Evolutionary conservation across 1,140 invertebrate genomes (phyloP), one percentile per base, ranked within the genome.

Genomic region (Hestina assimilis): DNA sequence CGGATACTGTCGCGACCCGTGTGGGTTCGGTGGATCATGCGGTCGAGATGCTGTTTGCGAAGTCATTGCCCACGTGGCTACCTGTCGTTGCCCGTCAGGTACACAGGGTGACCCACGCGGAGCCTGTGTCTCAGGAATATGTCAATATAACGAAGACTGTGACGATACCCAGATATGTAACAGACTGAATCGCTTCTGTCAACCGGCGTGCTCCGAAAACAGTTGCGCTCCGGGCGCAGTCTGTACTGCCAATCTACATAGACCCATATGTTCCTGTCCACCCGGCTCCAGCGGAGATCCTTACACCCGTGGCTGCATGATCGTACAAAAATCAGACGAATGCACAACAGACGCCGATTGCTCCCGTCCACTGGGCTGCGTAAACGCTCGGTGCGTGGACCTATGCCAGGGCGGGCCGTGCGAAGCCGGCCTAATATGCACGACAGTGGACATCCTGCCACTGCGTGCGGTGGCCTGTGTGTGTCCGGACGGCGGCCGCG

Each of bases 121-220:
- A 0, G 92, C 94, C n/a, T 97, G 96, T 73, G 93, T 97, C 26
- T 92, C 93, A 6, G 94, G 94, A 2, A 91, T 94, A 24, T 97
- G 96, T 70, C 94, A 95, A 66, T 96, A 95, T 69, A 96, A 97
- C 73, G 95, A 96, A 72, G 96, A 97, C 63, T 98, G 96, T 69
- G 93, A 94, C 4, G 92, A 95, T 75, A 92, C 95, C 54, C 95
- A 97, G 82, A 92, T 94, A 17, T 97, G 96, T 75, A 95, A 97
- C 68, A 89, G 94, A 43, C 83, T 96, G 1, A 97, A 96, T 73
- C 91, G 95, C 62, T 92, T 96, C 3, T 97, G 96, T 75, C 90
- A 94, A 72, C 93, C 93, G 0, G 95, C 95, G 17, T 97, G 96
- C 67, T 92, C 93, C 5, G 92, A 93, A 1, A 92, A 93, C 17